These are phyloP conservation scores for Cheilinus undulatus DNA, from an alignment of 2,113 vertebrate species.

Conservation along the genomic window DNA sequence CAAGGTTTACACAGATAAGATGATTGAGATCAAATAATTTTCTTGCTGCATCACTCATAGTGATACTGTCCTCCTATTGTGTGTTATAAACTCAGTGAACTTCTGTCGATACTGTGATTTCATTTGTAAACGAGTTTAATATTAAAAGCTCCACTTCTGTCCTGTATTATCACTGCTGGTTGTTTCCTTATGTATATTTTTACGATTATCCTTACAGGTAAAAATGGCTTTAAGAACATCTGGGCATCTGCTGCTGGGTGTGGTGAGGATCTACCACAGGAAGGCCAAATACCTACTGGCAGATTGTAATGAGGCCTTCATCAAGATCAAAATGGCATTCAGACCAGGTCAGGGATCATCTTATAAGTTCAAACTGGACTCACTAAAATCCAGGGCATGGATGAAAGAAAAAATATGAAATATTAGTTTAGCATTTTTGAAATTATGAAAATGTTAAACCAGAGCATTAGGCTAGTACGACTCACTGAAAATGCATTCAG, in stretches of 20 bases:
- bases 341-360: constrained; percentile 88
- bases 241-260: constrained; percentile 95
- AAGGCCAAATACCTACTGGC: constrained; percentile 99
- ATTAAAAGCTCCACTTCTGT: neutral
- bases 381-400: neutral
- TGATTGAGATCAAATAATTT: no score
- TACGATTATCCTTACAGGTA: constrained; percentile 83
- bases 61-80: no score
- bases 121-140: no score
- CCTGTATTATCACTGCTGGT: neutral
- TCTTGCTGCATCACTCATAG: no score
- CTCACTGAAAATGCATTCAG: no score
- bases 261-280: constrained; percentile 99
- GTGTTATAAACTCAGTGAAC: no score
- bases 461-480: no score
- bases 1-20: no score
- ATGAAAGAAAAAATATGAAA: no score
- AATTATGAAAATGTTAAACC: no score
- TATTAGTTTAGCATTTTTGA: no score
- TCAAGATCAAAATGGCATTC: constrained; percentile 99
- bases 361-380: neutral
- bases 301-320: constrained; percentile 99
- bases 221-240: constrained; percentile 99
- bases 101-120: no score
- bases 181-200: neutral